Base-by-base conservation (phyloP, 2,888 invertebrate species). In the Argyresthia goedartella region DNA sequence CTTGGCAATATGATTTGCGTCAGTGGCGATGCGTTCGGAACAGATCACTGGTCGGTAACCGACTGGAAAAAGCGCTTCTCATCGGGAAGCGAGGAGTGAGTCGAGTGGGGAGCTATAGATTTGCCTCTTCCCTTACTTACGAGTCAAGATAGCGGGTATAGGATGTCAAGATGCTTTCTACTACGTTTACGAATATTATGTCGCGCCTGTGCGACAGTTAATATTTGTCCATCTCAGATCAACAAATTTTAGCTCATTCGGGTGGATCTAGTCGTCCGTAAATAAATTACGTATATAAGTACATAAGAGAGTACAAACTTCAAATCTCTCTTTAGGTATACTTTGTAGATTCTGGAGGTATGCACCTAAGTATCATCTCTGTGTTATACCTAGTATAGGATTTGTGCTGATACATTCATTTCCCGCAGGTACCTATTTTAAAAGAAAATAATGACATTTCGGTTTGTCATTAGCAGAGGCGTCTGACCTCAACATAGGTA, bases 31-130 rank as follows among this genome's bases (percentile, higher is more conserved):
- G 81, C 81, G 80, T 79, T 79, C 71, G 62, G 77, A 77, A 77
- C 80, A 84, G 84, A 85, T 85, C 85, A 82, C 77, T 78, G 74
- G 72, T 66, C 73, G 84, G 81, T 84, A 86, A 86, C 86, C 77
- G 86, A 86, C 69, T 80, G 86, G 86, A 86, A 86, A 86, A 86
- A 86, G 65, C 76, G 79, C 84, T 74, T 80, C 79, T 86, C 86
- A 86, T 86, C 79, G 16, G 44, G 9, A 16, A 47, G 67, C 6
- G 25, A 67, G 66, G 70, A 71, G 63, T 61, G 64, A 73, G 71
- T 77, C 70, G 69, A 77, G 74, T 73, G 67, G 67, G 67, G 69
- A 66, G 60, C 61, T 57, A 55, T 55, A 60, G 60, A 59, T 56
- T 52, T 57, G 54, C 50, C 50, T 4, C 25, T 4, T 54, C 42